Base-by-base conservation (phyloP, 2,113 vertebrate genomes). In the Pteropus alecto region DNA sequence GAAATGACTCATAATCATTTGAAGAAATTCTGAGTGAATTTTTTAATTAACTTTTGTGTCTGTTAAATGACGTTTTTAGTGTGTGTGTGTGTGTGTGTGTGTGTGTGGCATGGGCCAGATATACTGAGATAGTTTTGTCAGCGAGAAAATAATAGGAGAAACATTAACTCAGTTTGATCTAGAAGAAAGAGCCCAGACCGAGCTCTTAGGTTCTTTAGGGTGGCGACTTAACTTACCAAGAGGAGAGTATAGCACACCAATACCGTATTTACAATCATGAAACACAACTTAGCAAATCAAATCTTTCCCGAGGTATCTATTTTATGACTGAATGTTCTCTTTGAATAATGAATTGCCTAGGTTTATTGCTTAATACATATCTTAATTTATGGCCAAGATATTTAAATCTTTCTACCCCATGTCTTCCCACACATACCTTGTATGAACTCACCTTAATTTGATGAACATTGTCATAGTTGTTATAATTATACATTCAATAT, bases 41-140 rank as follows among this genome's bases (percentile, higher is more conserved):
- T 95, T 90, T 84, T 35, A 46, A 84, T 87, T 82, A 86, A 21
- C 43, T 84, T 94, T 65, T 94, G 6, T 93, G 86, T 83, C 61
- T 79, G 9, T 90, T 79, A 87, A 91, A 51, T 58, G 28, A 71
- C 77, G 61, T 78, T 84, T 61, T 84, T 9, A 28, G 48, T 73
- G 8, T 60, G 58, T 61, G 24, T 61, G 60, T 61, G 26, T 61
- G 60, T 61, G 18, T 89, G 21, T 67, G 21, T 81, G 21, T 26
- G 28, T 8, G 28, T n/a, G 13, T 22, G 70, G 33, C 33, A 85
- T 43, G 19, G 68, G 19, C 3, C 33, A 89, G 58, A 92, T 33
- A 74, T 19, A 82, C 19, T 48, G 33, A 63, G 38, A 43, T 77
- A 3, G 3, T 73, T 95, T 70, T 60, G 48, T 87, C 78, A 46